Evolutionary conservation across 1,140 invertebrate genomes (phyloP).

Genomic region (Triops longicaudatus): DNA sequence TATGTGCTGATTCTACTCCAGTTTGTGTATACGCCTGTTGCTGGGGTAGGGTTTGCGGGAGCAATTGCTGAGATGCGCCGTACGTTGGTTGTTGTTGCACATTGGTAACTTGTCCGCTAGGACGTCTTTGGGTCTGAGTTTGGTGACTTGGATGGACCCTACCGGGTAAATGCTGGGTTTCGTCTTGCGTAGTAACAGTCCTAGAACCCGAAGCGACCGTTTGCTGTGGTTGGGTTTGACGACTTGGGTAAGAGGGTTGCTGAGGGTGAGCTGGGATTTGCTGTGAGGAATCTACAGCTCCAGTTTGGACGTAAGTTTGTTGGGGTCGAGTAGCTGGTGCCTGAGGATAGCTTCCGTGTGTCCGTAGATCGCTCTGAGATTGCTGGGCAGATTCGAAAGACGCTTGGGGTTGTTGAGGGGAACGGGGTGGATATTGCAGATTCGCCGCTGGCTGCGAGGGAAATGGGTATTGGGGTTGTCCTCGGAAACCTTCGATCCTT

Average conservation of each 20-base stretch:
- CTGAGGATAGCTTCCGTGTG: not conserved
- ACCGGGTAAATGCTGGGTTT: not conserved
- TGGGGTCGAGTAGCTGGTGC: not conserved
- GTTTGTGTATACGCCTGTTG: not conserved
- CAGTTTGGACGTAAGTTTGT: not conserved
- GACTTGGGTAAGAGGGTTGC: not conserved
- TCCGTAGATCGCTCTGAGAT: not conserved
- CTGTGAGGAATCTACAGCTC: not conserved
- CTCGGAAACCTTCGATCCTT: not conserved
- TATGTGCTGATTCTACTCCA: not conserved
- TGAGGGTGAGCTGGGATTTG: not conserved
- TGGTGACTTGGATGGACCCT: not conserved
- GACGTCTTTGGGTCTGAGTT: not conserved
- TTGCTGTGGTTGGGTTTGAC: not conserved
- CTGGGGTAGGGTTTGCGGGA: not conserved
- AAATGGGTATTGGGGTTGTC: not conserved
- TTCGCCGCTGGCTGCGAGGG: not conserved
- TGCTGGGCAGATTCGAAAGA: not conserved
- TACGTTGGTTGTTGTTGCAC: not conserved
- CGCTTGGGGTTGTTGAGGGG: not conserved
- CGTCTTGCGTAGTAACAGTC: not conserved
- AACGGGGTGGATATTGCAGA: not conserved
- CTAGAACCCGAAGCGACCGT: not conserved
- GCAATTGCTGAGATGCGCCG: not conserved
- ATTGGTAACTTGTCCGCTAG: not conserved